These are phyloP conservation scores for Archivesica marissinica DNA, from an alignment of 1,140 invertebrate species.

Conservation along the genomic window DNA sequence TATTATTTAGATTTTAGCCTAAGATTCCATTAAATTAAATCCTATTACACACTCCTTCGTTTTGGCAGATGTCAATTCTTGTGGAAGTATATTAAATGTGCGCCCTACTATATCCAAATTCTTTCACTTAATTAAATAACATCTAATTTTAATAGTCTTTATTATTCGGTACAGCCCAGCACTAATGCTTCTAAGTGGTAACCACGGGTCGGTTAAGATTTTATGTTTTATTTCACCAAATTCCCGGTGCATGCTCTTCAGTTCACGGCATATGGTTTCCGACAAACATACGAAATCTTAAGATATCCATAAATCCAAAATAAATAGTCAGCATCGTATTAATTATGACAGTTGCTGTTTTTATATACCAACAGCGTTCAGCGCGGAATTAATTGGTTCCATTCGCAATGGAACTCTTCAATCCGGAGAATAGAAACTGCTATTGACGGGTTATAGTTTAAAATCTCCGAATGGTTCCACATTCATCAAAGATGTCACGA, in stretches of 20 bases:
- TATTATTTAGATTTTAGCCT: slow-evolving; percentile 29
- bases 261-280: slow-evolving; percentile 58
- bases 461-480: slow-evolving; percentile 33
- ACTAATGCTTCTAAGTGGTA: slow-evolving; percentile 45
- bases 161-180: slow-evolving; percentile 36
- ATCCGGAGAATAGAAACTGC: slow-evolving; percentile 43
- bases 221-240: slow-evolving; percentile 62
- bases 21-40: slow-evolving; percentile 53
- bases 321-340: slow-evolving; percentile 64
- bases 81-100: neutral
- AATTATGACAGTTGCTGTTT: slow-evolving; percentile 62
- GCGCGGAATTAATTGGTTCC: slow-evolving; percentile 59
- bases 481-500: slow-evolving; percentile 56
- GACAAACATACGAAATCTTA: slow-evolving; percentile 52
- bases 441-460: slow-evolving; percentile 47
- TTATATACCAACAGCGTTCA: slow-evolving; percentile 55
- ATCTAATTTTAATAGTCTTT: slow-evolving; percentile 49
- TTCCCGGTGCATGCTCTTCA: slow-evolving; percentile 50
- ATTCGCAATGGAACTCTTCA: slow-evolving; percentile 54
- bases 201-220: slow-evolving; percentile 30
- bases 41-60: slow-evolving; percentile 17
- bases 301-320: slow-evolving; percentile 66
- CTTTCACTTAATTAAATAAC: slow-evolving; percentile 60
- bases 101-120: slow-evolving; percentile 31
- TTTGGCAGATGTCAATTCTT: slow-evolving; percentile 54